phyloP scores from a whole-genome alignment of 2,113 vertebrate species.

The Takifugu bimaculatus region DNA sequence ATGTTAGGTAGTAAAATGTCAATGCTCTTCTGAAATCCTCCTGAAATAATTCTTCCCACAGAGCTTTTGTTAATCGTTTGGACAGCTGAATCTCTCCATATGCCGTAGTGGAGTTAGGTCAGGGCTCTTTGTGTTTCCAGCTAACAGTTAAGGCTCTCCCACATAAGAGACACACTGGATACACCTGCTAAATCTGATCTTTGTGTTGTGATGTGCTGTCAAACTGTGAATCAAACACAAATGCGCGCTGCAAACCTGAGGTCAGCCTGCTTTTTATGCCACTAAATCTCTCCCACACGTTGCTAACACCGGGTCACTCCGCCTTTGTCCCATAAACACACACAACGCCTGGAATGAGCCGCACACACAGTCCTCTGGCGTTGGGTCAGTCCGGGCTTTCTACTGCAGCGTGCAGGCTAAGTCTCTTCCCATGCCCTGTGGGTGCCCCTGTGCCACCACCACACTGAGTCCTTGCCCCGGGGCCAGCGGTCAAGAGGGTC shows the following conservation, averaged over 20 bases:
- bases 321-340: conserved; percentile 56
- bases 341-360: conserved; percentile 47
- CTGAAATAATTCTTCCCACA: conserved; percentile 36
- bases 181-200: conserved; percentile 61
- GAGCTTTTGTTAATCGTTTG: conserved; percentile 29
- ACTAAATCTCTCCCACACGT: conserved; percentile 63
- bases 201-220: conserved; percentile 68
- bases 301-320: conserved; percentile 55
- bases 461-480: conserved; percentile 82
- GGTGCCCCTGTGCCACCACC: conserved; percentile 83
- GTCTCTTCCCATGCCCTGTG: conserved; percentile 82
- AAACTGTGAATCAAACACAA: conserved; percentile 78
- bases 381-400: conserved; percentile 61
- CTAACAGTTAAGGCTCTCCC: conserved; percentile 44
- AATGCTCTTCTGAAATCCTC: neutral
- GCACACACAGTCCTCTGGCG: conserved; percentile 61
- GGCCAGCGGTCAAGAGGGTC: conserved; percentile 86
- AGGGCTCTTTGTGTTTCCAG: conserved; percentile 40
- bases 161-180: conserved; percentile 16
- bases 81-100: conserved; percentile 39
- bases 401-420: conserved; percentile 57
- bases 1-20: conserved; percentile 3
- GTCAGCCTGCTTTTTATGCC: conserved; percentile 70
- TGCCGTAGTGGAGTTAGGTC: conserved; percentile 38
- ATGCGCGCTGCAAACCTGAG: conserved; percentile 51